phyloP scores from a whole-genome alignment of 2,797 vertebrate genomes.

The Odontamblyopus rebecca region DNA sequence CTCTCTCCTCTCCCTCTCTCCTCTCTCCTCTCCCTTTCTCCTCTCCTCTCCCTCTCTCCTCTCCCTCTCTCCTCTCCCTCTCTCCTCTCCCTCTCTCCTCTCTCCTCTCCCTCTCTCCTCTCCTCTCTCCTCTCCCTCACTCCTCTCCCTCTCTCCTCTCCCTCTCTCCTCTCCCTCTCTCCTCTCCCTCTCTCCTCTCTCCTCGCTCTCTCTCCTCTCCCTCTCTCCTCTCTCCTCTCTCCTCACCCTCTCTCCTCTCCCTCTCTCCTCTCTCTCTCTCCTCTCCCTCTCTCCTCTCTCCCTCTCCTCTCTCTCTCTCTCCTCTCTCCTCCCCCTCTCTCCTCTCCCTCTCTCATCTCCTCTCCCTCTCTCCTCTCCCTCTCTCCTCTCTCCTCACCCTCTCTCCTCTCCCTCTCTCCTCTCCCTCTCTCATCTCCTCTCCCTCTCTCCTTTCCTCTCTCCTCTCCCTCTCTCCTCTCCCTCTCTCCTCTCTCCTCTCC shows the following conservation, averaged over 20 bases:
- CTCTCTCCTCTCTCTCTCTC: not conserved
- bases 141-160: not conserved
- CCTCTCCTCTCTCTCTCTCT: not conserved
- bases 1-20: no score
- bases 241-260: not conserved
- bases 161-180: no score
- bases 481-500: not conserved
- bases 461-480: not conserved
- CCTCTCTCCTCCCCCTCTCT: no score
- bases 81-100: not conserved
- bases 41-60: not conserved
- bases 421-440: not conserved
- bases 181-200: no score
- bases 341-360: not conserved
- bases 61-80: not conserved
- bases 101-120: conserved; percentile 19
- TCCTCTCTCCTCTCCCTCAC: not conserved
- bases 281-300: not conserved
- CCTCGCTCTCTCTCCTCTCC: not conserved
- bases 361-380: not conserved
- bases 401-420: not conserved
- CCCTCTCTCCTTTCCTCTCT: no score
- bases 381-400: not conserved
- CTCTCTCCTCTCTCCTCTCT: not conserved
- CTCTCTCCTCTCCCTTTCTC: no score